These are phyloP conservation scores for Odocoileus hemionus DNA, from an alignment of 2,113 vertebrate genomes.

Conservation along the genomic window DNA sequence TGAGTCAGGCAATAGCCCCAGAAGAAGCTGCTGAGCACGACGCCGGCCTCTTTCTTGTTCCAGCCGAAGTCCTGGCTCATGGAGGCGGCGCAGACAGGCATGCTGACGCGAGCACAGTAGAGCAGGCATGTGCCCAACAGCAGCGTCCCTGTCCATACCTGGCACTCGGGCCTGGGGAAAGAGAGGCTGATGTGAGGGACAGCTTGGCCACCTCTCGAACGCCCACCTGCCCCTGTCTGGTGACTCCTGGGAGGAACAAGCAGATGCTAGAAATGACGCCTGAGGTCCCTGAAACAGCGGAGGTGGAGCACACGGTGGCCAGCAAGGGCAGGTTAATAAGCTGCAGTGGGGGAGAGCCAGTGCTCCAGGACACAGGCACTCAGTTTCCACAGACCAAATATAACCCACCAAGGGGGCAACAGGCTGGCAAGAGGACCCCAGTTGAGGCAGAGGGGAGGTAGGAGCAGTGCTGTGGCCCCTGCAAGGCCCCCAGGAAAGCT, in stretches of 20 bases:
- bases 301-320: fast-evolving
- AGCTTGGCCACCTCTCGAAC: fast-evolving
- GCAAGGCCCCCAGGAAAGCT: background rate
- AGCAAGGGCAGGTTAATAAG: fast-evolving
- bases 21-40: conserved; percentile 97
- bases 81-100: conserved; percentile 90
- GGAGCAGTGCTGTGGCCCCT: background rate
- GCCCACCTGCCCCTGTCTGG: fast-evolving
- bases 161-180: conserved; percentile 84
- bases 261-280: fast-evolving
- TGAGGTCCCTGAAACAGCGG: too few relatives aligned
- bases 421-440: too few relatives aligned
- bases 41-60: conserved; percentile 92
- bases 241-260: background rate
- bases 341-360: background rate
- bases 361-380: fast-evolving
- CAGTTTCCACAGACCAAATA: fast-evolving
- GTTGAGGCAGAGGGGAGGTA: background rate
- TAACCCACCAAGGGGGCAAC: fast-evolving
- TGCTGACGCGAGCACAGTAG: conserved; percentile 90
- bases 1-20: conserved; percentile 98
- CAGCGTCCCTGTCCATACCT: conserved; percentile 88
- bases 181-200: background rate
- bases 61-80: conserved; percentile 91
- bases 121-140: conserved; percentile 94